Conservation (phyloP, 1,140 invertebrate species). For the Drosophila sturtevanti region DNA sequence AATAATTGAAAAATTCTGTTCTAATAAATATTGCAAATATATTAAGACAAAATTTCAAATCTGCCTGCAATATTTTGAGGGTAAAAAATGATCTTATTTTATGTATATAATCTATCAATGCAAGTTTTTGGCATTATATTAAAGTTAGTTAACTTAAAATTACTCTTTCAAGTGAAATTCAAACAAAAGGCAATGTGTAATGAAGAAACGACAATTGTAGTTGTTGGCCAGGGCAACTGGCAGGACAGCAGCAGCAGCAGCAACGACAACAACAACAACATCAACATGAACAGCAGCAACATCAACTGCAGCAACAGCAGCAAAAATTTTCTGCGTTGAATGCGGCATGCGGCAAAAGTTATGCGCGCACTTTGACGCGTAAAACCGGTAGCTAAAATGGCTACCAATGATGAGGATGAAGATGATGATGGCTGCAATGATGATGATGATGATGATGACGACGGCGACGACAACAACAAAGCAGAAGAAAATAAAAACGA, state of each 20-base stretch:
- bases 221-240: conserved; percentile 49
- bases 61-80: no score
- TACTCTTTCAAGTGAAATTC: conserved; percentile 17
- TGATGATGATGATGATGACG: conserved; percentile 3
- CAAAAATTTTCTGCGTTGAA: conserved; percentile 53
- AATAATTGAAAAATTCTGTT: no score
- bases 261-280: conserved; percentile 12
- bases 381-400: conserved; percentile 77
- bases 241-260: conserved; percentile 18
- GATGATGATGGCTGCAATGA: conserved; percentile 25
- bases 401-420: conserved; percentile 29
- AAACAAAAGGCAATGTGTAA: conserved; percentile 46
- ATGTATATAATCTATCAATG: no score
- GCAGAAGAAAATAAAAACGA: conserved; percentile 32
- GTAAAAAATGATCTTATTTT: no score
- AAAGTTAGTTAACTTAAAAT: not conserved
- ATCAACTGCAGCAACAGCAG: conserved; percentile 38
- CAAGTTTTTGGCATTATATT: not conserved
- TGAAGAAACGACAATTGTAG: conserved; percentile 44
- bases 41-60: no score
- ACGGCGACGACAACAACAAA: conserved; percentile 10
- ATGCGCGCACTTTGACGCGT: conserved; percentile 73
- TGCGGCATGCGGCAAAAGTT: conserved; percentile 74
- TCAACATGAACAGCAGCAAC: no score
- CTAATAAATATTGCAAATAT: no score